A percentile compares a stretch with the other conserved stretches of the same genome.
Evolutionary conservation across 2,797 vertebrate genomes (phyloP).

Genomic region (Sebastes jordani): DNA sequence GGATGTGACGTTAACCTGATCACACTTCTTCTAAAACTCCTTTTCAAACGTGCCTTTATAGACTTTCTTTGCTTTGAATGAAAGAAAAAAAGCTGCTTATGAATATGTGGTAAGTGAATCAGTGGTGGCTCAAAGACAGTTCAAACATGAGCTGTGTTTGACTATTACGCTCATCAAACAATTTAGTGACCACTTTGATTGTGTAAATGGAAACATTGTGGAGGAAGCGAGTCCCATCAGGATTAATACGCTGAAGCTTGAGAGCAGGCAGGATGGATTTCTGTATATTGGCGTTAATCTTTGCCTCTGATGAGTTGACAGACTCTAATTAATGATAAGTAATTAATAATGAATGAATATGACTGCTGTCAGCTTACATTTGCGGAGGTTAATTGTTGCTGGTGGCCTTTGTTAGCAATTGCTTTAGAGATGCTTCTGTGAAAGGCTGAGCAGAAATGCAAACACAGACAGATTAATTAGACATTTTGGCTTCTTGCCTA

Average conservation of each 20-base stretch:
- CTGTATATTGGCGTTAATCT: constrained; percentile 40
- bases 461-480: neutral
- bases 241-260: constrained; percentile 11
- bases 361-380: constrained; percentile 40
- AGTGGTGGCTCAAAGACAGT: neutral
- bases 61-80: neutral
- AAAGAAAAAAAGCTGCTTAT: neutral
- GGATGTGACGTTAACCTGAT: neutral
- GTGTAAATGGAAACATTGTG: neutral
- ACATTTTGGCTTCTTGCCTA: too few species aligned
- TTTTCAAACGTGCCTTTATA: neutral
- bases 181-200: constrained; percentile 5
- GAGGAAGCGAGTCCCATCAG: neutral
- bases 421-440: neutral
- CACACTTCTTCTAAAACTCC: neutral
- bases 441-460: neutral
- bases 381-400: constrained; percentile 16
- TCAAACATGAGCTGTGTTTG: neutral
- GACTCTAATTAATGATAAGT: constrained; percentile 37
- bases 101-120: neutral
- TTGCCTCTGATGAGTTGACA: constrained; percentile 45
- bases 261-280: constrained; percentile 42
- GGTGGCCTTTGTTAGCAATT: neutral
- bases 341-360: constrained; percentile 43
- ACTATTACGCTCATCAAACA: neutral